Conservation (phyloP, 2,888 invertebrate species). For the Teleiodes luculella region DNA sequence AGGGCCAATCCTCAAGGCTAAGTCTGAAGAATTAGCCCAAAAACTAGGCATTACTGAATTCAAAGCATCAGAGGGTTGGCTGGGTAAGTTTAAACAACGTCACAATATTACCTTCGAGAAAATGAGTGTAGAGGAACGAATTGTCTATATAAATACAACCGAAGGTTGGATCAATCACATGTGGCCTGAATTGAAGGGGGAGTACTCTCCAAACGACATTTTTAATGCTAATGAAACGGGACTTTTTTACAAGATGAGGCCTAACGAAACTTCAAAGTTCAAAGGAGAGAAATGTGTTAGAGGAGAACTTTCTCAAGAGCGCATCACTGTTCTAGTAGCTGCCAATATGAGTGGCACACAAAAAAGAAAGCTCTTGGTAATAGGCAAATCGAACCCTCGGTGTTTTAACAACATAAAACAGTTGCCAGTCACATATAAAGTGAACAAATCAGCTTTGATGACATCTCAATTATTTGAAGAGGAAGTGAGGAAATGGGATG, state of each 20-base stretch:
- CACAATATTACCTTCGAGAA: conserved; percentile 28
- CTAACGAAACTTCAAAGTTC: conserved; percentile 33
- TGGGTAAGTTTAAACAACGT: conserved; percentile 33
- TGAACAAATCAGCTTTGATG: conserved; percentile 35
- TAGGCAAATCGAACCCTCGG: conserved; percentile 36
- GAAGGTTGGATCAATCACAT: conserved; percentile 29
- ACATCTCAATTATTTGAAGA: conserved; percentile 20
- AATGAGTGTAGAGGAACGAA: conserved; percentile 25
- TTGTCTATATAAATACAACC: conserved; percentile 29
- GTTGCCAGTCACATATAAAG: conserved; percentile 32
- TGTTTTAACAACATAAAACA: conserved; percentile 39
- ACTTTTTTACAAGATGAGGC: conserved; percentile 33
- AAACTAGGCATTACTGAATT: conserved; percentile 29
- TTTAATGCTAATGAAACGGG: conserved; percentile 36
- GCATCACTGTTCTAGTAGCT: conserved; percentile 38
- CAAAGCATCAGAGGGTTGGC: conserved; percentile 35
- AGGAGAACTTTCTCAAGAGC: conserved; percentile 34
- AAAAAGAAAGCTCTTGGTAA: conserved; percentile 38
- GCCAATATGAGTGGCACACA: conserved; percentile 39
- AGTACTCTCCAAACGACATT: conserved; percentile 28
- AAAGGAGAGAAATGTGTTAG: conserved; percentile 37
- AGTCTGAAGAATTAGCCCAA: conserved; percentile 29
- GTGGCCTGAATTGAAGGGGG: conserved; percentile 27
- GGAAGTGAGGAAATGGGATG: conserved; percentile 24
- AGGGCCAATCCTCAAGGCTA: conserved; percentile 28